phyloP scores from a whole-genome alignment of 1,140 invertebrate genomes.

The Heterodera carotae region DNA sequence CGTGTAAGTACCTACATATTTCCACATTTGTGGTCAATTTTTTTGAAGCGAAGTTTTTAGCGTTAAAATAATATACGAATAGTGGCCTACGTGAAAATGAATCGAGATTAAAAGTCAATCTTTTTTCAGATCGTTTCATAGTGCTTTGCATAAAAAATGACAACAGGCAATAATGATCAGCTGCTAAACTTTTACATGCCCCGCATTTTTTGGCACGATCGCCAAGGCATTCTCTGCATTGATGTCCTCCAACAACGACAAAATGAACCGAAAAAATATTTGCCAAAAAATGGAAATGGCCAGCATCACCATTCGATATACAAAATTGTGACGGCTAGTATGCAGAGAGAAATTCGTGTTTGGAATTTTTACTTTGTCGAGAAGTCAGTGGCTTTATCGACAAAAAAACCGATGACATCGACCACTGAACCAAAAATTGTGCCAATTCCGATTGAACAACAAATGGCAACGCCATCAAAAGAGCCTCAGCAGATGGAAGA shows the following conservation, averaged over 20 bases:
- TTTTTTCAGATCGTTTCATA: too few relatives aligned
- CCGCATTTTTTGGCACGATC: constrained; percentile 52
- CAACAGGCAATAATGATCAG: not conserved
- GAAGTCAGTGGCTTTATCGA: not conserved
- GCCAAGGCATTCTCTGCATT: constrained; percentile 41
- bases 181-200: constrained; percentile 54
- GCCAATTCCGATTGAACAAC: not conserved
- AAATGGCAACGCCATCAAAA: not conserved
- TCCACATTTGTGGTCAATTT: too few relatives aligned
- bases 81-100: too few relatives aligned
- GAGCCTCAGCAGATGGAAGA: constrained; percentile 11
- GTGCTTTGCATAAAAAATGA: not conserved
- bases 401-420: constrained; percentile 23
- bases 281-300: not conserved
- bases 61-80: too few relatives aligned
- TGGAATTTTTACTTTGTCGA: constrained; percentile 51
- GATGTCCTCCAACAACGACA: constrained; percentile 35
- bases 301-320: constrained; percentile 26
- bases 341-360: constrained; percentile 53
- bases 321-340: constrained; percentile 51
- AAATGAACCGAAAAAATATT: not conserved
- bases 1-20: too few relatives aligned
- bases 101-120: too few relatives aligned
- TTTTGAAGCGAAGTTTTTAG: too few relatives aligned
- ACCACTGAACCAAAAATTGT: not conserved